Conservation (phyloP, 2,797 vertebrate genomes). For the Linurgus olivaceus region DNA sequence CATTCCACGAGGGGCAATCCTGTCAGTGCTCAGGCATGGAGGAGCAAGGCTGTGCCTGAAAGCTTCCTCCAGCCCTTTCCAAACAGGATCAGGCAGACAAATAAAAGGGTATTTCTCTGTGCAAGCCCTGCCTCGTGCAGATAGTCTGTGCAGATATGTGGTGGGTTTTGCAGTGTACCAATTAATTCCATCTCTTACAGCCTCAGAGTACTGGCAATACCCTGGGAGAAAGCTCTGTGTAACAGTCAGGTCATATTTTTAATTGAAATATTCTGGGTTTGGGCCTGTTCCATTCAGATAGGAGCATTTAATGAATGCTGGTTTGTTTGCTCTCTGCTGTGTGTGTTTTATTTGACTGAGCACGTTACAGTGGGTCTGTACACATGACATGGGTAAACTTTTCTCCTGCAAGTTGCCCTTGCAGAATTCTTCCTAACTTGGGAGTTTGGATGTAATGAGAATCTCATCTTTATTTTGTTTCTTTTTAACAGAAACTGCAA, state of each 20-base stretch:
- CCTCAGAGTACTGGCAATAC: not conserved
- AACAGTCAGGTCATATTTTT: not conserved
- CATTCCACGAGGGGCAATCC: not conserved
- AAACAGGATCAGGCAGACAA: not conserved
- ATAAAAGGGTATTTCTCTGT: not conserved
- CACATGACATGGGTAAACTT: not conserved
- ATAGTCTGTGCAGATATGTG: not conserved
- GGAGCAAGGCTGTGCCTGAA: not conserved
- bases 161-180: not conserved
- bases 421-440: not conserved
- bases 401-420: not conserved
- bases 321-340: not conserved
- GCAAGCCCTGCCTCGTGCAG: not conserved
- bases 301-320: fast-evolving
- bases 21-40: not conserved
- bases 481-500: slow-evolving; percentile 86
- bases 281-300: not conserved
- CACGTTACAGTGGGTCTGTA: not conserved
- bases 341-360: not conserved
- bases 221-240: not conserved
- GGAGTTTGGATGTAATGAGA: not conserved
- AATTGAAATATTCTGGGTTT: not conserved
- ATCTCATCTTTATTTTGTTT: not conserved
- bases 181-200: not conserved
- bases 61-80: not conserved